Conservation (phyloP, 2,113 vertebrate species). For the Menidia beryllina region DNA sequence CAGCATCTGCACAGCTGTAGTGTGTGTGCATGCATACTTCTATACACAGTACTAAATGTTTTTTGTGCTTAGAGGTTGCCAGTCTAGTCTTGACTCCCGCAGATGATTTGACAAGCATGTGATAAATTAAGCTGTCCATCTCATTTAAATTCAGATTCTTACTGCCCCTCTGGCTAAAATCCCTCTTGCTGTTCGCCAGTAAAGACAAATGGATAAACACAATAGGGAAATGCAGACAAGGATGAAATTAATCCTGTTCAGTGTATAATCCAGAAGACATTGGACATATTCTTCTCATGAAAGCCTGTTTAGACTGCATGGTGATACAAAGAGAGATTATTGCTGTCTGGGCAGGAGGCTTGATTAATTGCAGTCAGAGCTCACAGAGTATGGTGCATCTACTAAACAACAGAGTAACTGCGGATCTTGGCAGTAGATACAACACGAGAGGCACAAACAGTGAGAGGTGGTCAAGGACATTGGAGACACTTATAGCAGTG, state of each 20-base stretch:
- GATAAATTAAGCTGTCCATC: constrained; percentile 55
- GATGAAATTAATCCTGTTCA: constrained; percentile 38
- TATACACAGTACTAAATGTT: constrained; percentile 10
- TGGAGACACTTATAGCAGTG: constrained; percentile 43
- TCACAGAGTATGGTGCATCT: constrained; percentile 43
- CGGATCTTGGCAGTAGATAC: constrained; percentile 65
- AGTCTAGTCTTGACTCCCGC: constrained; percentile 38
- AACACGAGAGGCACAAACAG: constrained; percentile 34
- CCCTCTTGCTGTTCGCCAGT: constrained; percentile 10
- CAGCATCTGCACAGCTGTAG: constrained; percentile 22
- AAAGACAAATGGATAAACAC: constrained; percentile 28
- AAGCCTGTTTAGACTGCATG: constrained; percentile 51
- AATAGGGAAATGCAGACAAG: constrained; percentile 5
- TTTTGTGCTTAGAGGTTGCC: constrained; percentile 31
- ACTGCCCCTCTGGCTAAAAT: constrained; percentile 39
- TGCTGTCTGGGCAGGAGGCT: constrained; percentile 60
- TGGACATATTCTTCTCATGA: constrained; percentile 52
- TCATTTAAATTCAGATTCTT: constrained; percentile 52
- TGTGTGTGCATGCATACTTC: constrained; percentile 7
- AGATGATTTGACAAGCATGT: constrained; percentile 49
- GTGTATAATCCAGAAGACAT: constrained; percentile 31
- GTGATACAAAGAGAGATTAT: constrained; percentile 71
- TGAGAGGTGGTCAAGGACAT: constrained; percentile 61
- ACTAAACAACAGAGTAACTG: constrained; percentile 63
- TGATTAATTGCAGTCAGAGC: constrained; percentile 74